These are phyloP conservation scores for Kryptolebias marmoratus DNA, from an alignment of 2,113 vertebrate genomes.

Conservation along the genomic window DNA sequence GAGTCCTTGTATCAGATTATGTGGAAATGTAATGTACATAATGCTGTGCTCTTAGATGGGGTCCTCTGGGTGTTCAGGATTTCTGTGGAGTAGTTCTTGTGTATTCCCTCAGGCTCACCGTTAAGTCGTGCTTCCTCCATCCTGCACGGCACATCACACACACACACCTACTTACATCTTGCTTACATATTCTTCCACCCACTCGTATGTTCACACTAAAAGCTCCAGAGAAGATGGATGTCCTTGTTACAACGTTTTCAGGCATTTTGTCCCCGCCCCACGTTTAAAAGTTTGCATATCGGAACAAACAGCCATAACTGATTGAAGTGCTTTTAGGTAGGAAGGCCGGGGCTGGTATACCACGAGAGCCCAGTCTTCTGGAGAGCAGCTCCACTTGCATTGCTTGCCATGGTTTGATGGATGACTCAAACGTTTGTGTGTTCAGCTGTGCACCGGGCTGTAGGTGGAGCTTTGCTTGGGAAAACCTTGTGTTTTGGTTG, in stretches of 20 bases:
- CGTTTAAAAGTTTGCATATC: not conserved
- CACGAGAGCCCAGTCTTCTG: conserved; percentile 5
- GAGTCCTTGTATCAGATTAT: not conserved
- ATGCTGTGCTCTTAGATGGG: not conserved
- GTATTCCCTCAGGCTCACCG: conserved; percentile 30
- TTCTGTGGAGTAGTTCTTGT: conserved; percentile 45
- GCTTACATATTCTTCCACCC: conserved; percentile 65
- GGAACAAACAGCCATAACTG: not conserved
- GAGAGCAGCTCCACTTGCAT: conserved; percentile 14
- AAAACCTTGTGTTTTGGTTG: conserved; percentile 30
- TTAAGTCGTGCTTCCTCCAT: conserved; percentile 31
- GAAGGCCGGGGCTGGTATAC: conserved; percentile 7
- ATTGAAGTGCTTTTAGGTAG: conserved; percentile 9
- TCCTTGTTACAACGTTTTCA: conserved; percentile 19
- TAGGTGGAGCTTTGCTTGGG: conserved; percentile 67
- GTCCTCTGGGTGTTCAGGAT: conserved; percentile 11
- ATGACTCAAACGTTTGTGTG: conserved; percentile 61
- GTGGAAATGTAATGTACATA: not conserved
- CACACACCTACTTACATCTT: conserved; percentile 32
- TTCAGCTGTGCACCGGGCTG: conserved; percentile 54
- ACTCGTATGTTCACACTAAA: conserved; percentile 37
- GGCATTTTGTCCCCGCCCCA: not conserved
- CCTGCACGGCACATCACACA: conserved; percentile 1
- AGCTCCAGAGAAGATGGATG: conserved; percentile 49
- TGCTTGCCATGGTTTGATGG: conserved; percentile 34